Conservation (phyloP, 2,888 invertebrate genomes). For the Drosophila pseudotalamancana region DNA sequence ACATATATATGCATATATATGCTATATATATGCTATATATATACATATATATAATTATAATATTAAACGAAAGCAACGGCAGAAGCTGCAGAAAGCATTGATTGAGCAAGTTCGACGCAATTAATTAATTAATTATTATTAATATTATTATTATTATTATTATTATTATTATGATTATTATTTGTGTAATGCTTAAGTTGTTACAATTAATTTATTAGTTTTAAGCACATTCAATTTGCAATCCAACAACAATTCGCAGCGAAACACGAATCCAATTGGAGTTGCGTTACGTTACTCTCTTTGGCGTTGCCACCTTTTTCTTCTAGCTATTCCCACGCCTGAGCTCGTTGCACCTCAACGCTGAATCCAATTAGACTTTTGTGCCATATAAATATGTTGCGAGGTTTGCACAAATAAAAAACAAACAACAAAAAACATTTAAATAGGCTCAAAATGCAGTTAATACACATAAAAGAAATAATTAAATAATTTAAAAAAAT, state of each 20-base stretch:
- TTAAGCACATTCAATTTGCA: constrained; percentile 62
- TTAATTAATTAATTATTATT: constrained; percentile 58
- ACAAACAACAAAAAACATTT: constrained; percentile 11
- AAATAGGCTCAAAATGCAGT: constrained; percentile 54
- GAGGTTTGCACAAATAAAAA: constrained; percentile 36
- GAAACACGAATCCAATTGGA: constrained; percentile 12
- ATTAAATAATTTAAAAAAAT: constrained; percentile 17
- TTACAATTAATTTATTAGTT: constrained; percentile 69
- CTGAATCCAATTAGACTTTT: constrained; percentile 70
- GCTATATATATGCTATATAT: constrained; percentile 25
- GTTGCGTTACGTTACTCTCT: constrained; percentile 40
- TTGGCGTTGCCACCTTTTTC: constrained; percentile 33
- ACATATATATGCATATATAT: constrained; percentile 10
- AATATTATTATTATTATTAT: constrained; percentile 61
- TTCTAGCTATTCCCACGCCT: constrained; percentile 40
- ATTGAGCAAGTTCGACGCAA: constrained; percentile 54
- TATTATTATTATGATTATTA: constrained; percentile 61
- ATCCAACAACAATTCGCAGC: constrained; percentile 31
- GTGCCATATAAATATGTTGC: constrained; percentile 73
- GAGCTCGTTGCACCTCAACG: constrained; percentile 53
- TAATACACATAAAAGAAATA: constrained; percentile 28
- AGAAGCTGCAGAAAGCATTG: constrained; percentile 20
- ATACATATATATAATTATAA: neutral
- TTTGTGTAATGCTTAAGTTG: constrained; percentile 74
- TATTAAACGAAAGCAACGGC: constrained; percentile 9